These are phyloP conservation scores for Acomys russatus DNA, from an alignment of 2,797 vertebrate genomes.

Conservation along the genomic window DNA sequence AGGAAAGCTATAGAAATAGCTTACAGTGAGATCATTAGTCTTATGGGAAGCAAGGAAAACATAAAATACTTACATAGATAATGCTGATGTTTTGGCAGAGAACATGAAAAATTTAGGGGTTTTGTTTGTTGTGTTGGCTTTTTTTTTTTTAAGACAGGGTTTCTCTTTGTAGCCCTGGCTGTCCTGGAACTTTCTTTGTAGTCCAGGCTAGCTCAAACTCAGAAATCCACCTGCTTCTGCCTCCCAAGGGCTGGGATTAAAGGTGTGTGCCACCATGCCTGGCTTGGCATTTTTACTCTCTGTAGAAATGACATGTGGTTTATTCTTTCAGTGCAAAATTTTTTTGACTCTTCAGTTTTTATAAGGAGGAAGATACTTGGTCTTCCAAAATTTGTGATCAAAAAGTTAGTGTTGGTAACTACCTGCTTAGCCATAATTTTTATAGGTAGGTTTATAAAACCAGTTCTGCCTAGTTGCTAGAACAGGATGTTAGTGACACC, in stretches of 20 bases:
- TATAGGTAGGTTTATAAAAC: background rate
- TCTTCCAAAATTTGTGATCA: conserved; percentile 43
- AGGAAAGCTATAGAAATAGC: background rate
- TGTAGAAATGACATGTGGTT: conserved; percentile 25
- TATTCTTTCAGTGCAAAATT: conserved; percentile 35
- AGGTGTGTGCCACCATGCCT: background rate
- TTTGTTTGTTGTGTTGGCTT: background rate
- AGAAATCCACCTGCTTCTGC: background rate
- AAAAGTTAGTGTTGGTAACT: conserved; percentile 37
- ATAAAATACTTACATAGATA: background rate
- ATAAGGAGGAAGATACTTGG: background rate
- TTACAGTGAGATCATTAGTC: background rate
- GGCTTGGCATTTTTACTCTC: conserved; percentile 25
- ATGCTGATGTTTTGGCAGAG: conserved; percentile 5
- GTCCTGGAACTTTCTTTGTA: background rate
- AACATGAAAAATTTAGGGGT: conserved; percentile 35
- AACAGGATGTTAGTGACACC: conserved; percentile 4
- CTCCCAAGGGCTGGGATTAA: background rate
- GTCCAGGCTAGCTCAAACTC: too few species aligned
- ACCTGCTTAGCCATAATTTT: conserved; percentile 33
- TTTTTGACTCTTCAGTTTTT: conserved; percentile 28
- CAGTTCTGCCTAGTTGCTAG: background rate
- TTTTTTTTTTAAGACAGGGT: background rate
- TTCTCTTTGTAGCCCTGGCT: background rate
- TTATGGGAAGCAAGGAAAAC: conserved; percentile 38